A percentile compares a stretch with the other conserved stretches of the same genome.
These are phyloP conservation scores for Thumatha senex DNA, from an alignment of 2,888 invertebrate species.

Conservation along the genomic window DNA sequence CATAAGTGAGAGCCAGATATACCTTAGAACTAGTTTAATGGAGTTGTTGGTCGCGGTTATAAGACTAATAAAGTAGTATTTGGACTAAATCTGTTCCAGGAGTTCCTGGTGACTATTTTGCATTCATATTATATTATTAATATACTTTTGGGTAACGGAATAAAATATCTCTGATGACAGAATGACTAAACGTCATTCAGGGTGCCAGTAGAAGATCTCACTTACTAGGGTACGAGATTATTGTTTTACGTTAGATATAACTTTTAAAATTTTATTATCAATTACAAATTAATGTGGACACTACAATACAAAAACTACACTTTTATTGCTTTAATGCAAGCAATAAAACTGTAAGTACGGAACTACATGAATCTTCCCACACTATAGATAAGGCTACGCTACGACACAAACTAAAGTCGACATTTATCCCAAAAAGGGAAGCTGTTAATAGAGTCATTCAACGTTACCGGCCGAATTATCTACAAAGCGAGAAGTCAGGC, in stretches of 20 bases:
- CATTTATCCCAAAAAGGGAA: conserved; percentile 82
- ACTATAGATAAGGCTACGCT: conserved; percentile 62
- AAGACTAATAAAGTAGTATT: background rate
- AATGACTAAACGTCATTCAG: too few species aligned
- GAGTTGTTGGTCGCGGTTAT: background rate
- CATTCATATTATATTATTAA: too few species aligned
- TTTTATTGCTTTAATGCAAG: too few species aligned
- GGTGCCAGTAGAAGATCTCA: too few species aligned
- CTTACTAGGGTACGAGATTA: too few species aligned
- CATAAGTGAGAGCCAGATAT: background rate
- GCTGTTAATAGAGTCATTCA: conserved; percentile 84
- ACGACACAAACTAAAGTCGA: conserved; percentile 67
- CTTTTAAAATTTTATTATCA: conserved; percentile 4
- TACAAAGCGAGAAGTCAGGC: conserved; percentile 78
- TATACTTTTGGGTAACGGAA: too few species aligned
- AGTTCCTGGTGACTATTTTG: too few species aligned
- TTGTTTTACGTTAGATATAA: too few species aligned
- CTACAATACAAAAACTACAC: too few species aligned
- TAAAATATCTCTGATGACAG: too few species aligned
- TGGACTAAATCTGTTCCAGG: background rate
- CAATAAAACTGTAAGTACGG: conserved; percentile 27
- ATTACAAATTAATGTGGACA: conserved; percentile 19
- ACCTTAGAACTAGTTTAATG: background rate
- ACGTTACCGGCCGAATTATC: conserved; percentile 82
- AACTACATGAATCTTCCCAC: conserved; percentile 33